phyloP scores from a whole-genome alignment of 2,113 vertebrate genomes.

The Mustela lutreola region DNA sequence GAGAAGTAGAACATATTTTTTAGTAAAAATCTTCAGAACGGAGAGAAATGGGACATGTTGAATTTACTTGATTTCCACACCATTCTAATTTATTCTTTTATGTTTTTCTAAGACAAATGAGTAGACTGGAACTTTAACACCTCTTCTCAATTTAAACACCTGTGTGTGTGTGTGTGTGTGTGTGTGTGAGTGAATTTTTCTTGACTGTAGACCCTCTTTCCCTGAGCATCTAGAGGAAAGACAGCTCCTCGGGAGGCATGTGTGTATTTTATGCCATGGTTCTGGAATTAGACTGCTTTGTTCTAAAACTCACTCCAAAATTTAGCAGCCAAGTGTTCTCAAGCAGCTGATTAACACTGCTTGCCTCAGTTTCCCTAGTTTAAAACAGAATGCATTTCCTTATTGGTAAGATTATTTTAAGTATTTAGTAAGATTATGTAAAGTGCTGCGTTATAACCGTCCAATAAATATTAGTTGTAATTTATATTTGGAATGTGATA shows the following conservation, averaged over 20 bases:
- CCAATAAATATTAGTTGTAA: neutral
- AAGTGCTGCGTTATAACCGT: neutral
- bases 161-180: neutral
- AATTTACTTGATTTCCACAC: neutral
- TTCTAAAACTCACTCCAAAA: neutral
- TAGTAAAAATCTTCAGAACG: neutral
- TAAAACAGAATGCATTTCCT: neutral
- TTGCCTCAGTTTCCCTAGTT: neutral
- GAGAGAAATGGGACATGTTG: neutral
- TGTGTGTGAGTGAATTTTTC: neutral
- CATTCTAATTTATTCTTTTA: neutral
- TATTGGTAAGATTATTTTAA: neutral
- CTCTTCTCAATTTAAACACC: neutral
- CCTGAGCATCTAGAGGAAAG: neutral
- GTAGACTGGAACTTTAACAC: neutral
- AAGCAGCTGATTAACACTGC: neutral
- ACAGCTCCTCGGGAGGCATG: neutral
- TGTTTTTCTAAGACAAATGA: neutral
- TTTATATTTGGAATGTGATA: neutral
- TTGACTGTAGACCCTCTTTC: neutral
- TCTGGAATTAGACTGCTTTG: neutral
- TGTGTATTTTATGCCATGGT: neutral
- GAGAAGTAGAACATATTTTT: neutral
- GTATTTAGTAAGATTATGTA: neutral
- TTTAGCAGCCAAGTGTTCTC: neutral